Evolutionary conservation across 2,888 invertebrate genomes (phyloP), one percentile per base, ranked within the genome.

Genomic region (Leptodirus hochenwartii): DNA sequence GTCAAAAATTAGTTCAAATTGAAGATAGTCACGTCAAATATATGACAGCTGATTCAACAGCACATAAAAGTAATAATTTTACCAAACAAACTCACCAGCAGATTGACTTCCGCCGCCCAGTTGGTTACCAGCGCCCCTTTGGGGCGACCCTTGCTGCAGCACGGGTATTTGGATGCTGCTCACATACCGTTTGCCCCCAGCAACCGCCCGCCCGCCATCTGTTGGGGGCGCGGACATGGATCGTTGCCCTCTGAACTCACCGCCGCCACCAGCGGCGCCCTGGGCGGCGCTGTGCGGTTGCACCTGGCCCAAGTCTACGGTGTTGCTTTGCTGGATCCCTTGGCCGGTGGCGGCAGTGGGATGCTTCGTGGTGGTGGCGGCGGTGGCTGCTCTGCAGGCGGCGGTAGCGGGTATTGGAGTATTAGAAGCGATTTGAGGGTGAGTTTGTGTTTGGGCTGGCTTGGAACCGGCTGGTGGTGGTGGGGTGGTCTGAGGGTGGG

Each of bases 211-310:
- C n/a, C n/a, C n/a, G n/a, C n/a, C n/a, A 34, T 53, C 50, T 47
- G 69, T 70, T 30, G 79, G 77, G 16, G 82, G 82, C 15, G 81
- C 81, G 39, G 82, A 82, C 66, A 76, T 74, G 30, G 79, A 77
- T 47, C 82, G 61, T 41, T 73, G 71, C 32, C 62, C 64, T 39
- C 76, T 62, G 33, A 51, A 51, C 39, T 64, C 65, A 43, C 61
- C 59, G n/a, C n/a, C n/a, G n/a, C n/a, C n/a, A n/a, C n/a, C n/a
- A n/a, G n/a, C n/a, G n/a, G n/a, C n/a, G n/a, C n/a, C n/a, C n/a
- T n/a, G n/a, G n/a, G n/a, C n/a, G n/a, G n/a, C n/a, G n/a, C n/a
- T n/a, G n/a, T n/a, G n/a, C n/a, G n/a, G 65, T 46, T 65, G 68
- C 41, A 62, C 61, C 39, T 77, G 74, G 28, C 79, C 79, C 47